Evolutionary conservation across 2,888 invertebrate genomes (phyloP), one percentile per base, ranked within the genome.

Genomic region (Abscondita cerata): DNA sequence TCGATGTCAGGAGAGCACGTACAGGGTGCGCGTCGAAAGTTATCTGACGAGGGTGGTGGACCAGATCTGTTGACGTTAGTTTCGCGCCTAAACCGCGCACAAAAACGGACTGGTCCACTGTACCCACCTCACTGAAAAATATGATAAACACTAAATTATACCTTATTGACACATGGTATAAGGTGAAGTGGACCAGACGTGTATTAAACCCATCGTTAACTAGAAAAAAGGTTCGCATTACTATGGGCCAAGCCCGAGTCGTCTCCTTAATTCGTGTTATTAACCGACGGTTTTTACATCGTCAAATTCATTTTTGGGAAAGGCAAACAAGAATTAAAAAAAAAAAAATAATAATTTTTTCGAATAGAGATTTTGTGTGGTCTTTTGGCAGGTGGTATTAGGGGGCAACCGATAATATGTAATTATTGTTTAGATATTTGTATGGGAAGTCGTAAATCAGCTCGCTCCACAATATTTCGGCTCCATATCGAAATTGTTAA

Each of bases 141-240:
- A 78, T 74, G 76, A 69, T 68, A 70, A 70, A 66, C 68, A 68
- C 68, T 66, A 70, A 70, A 70, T 70, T 70, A 70, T 69, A 69
- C 68, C 65, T 72, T 72, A 72, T 72, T 65, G 72, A 71, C 70
- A 67, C 66, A 62, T 65, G 68, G 57, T 68, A 68, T 72, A 72
- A 70, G 67, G 78, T 76, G 73, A 70, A 76, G 68, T 72, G 62
- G 76, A 54, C 73, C 77, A 75, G 63, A 34, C 36, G 36, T 59
- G 51, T 65, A 64, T 58, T 67, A 66, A 59, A 62, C 53, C 54
- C 34, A 51, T 62, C 65, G 66, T 59, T 62, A 62, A 55, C 62
- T 54, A 59, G 62, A 66, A 65, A 67, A 66, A 66, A 60, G 57
- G 55, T 40, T 12, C 31, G 25, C 34, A 40, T 25, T 59, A 34